Evolutionary conservation across 2,888 invertebrate genomes (phyloP), one percentile per base, ranked within the genome.

Genomic region (Pollenia angustigena): DNA sequence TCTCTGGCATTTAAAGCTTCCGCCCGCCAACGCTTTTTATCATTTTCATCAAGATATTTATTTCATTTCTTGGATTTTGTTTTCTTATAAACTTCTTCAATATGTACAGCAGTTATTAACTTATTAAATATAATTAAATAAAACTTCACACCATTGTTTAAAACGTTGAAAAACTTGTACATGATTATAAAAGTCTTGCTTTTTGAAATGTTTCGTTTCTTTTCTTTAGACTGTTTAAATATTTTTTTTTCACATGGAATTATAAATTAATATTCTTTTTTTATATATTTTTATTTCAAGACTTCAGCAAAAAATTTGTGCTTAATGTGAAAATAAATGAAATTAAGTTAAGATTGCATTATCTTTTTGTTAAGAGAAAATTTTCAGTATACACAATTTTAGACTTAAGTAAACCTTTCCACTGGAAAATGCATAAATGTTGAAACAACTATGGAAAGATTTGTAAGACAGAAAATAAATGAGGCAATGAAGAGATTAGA

Each of bases 71-170:
- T 58, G 10, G 0, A n/a, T 23, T 18, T 23, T 42, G 42, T 10
- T 40, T 75, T 9, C 0, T 11, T 11, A 14, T 11, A 3, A 46
- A 48, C 18, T 52, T 75, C 16, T 11, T 44, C 10, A 64, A 32
- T 11, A 4, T n/a, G 44, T 46, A 60, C 46, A 60, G 48, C 75
- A 71, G 18, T 79, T 84, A 74, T 79, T 79, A 74, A 68, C 64
- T 82, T 75, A 80, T 75, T 80, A 82, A 82, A 80, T 79, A 85
- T 81, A 85, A 85, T 85, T 81, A 82, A 82, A 82, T 82, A 69
- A 82, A 81, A 75, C 68, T 80, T 82, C 85, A 86, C 85, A 86
- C 82, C 85, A 86, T 86, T 86, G 85, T 86, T 86, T 66, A 16
- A 32, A 68, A 69, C 62, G 18, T n/a, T 64, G 75, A 50, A 71